Percentiles rank a stretch among this genome's conserved stretches.
Evolutionary conservation across 1,140 invertebrate species (phyloP).

Genomic region (Cyclina sinensis): DNA sequence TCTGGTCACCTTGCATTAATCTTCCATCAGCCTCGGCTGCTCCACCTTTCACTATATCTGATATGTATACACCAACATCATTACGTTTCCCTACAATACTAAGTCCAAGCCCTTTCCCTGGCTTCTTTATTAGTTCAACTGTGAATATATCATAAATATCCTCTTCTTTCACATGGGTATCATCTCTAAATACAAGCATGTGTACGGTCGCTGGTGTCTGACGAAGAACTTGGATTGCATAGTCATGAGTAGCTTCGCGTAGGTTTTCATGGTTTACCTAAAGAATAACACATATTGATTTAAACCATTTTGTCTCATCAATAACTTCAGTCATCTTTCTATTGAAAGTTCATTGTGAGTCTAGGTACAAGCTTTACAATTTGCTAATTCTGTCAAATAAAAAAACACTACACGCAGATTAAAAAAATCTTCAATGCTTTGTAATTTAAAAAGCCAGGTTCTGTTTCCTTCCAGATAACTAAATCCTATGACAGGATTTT

Average conservation of each 20-base stretch:
- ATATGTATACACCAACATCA: conserved; percentile 96
- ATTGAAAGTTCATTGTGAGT: too few species aligned
- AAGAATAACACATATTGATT: too few species aligned
- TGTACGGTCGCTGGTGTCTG: conserved; percentile 91
- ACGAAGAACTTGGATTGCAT: conserved; percentile 87
- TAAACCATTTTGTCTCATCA: too few species aligned
- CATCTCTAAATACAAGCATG: conserved; percentile 95
- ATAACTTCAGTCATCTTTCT: too few species aligned
- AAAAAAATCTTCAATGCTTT: too few species aligned
- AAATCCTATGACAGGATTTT: too few species aligned
- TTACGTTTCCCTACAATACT: conserved; percentile 95
- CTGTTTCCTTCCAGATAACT: too few species aligned
- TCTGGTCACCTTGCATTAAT: conserved; percentile 96
- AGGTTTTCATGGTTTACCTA: conserved; percentile 97
- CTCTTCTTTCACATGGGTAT: conserved; percentile 88
- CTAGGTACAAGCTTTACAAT: too few species aligned
- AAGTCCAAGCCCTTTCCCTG: conserved; percentile 96
- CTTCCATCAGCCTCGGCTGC: conserved; percentile 96
- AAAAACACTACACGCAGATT: too few species aligned
- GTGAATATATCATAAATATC: conserved; percentile 93
- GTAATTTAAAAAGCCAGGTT: too few species aligned
- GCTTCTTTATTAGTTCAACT: conserved; percentile 96
- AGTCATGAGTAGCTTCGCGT: conserved; percentile 96
- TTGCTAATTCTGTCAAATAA: too few species aligned
- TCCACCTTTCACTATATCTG: conserved; percentile 97